Evolutionary conservation across 2,113 vertebrate species (phyloP).

Genomic region (Protobothrops flavoviridis): DNA sequence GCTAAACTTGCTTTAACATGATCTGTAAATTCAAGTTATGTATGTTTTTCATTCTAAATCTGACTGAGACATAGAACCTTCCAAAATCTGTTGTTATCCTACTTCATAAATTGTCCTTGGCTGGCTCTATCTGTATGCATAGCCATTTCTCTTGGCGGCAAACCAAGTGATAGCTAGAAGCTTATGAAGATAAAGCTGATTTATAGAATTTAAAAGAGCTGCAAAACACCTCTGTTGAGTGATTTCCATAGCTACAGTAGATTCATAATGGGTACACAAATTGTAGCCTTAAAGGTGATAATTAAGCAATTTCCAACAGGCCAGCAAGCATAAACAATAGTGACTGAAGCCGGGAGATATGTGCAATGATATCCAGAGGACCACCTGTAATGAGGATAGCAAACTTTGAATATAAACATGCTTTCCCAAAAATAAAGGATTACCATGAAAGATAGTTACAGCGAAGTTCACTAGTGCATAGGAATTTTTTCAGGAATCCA

Average conservation of each 20-base stretch:
- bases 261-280: not conserved
- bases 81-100: not conserved
- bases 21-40: not conserved
- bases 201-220: not conserved
- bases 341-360: not conserved
- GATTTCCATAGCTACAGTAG: not conserved
- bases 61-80: not conserved
- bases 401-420: not conserved
- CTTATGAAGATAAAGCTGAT: not conserved
- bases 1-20: not conserved
- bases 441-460: not conserved
- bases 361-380: not conserved
- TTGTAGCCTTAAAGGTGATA: not conserved
- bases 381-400: not conserved
- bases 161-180: not conserved
- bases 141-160: too few relatives aligned
- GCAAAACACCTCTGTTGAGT: not conserved
- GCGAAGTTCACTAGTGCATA: not conserved
- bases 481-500: not conserved
- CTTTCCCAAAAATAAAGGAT: not conserved
- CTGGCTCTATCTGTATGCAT: not conserved
- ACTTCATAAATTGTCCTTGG: not conserved
- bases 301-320: not conserved
- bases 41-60: not conserved
- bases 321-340: not conserved